Evolutionary conservation across 1,140 invertebrate species (phyloP), one percentile per base, ranked within the genome.

Genomic region (Trichomalopsis sarcophagae): DNA sequence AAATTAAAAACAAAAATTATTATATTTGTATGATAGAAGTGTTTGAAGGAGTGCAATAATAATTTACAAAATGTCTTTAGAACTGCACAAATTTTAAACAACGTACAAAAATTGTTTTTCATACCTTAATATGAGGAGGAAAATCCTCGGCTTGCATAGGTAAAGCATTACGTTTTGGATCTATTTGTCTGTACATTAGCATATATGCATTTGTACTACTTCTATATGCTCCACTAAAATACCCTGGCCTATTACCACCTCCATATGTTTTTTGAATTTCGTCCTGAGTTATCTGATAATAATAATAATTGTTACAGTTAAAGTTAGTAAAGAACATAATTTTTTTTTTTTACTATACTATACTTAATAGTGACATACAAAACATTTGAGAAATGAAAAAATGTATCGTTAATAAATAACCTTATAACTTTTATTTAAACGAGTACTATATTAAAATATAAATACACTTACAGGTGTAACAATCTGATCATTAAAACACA

Each of bases 201-300:
- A 98, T 98, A 89, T 98, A 98, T 0, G 97, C 97, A 93, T 98
- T 98, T 68, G 97, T 97, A 89, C 97, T 98, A 86, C 96, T 97
- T 88, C 94, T 96, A 89, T 96, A 97, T 30, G 95, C 95, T 77
- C 95, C 95, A 55, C 95, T 96, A 89, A 97, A 97, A 90, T 97
- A 97, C 9, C 94, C 94, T 86, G 96, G 93, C 55, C 93, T 93
- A 2, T 95, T 94, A 71, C 97, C 97, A 50, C 97, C 97, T 47
- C 97, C 97, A 92, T 97, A 98, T 0, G 97, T 97, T 92, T 96
- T 97, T 86, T 95, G 94, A 69, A 98, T 97, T 89, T 98, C 97
- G 85, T 97, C 96, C 87, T 96, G 94, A 0, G 96, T 97, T 40
- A 97, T 96, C 96, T 97, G 27, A 27, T 27, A 89, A 33, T 90